Conservation (phyloP, 2,888 invertebrate genomes). For the Nymphalis polychloros region DNA sequence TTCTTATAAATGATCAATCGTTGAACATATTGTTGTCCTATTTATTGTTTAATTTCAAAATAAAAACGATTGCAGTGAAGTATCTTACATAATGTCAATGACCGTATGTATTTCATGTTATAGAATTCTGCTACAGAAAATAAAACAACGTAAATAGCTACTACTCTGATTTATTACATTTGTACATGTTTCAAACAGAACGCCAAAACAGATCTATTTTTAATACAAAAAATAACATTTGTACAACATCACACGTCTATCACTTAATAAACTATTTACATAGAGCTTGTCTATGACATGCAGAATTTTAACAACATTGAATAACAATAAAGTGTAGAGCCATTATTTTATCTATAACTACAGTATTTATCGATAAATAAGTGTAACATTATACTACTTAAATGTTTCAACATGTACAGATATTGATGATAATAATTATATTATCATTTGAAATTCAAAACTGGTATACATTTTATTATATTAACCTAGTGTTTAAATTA, state of each 20-base stretch:
- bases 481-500: not conserved
- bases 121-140: constrained; percentile 1
- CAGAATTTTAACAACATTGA: constrained; percentile 62
- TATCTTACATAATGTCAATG: no score
- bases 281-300: constrained; percentile 67
- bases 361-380: constrained; percentile 18
- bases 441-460: constrained; percentile 12
- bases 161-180: constrained; percentile 56
- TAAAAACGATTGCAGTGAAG: no score
- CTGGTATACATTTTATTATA: not conserved
- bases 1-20: no score
- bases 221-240: constrained; percentile 40
- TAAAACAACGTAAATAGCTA: constrained; percentile 28
- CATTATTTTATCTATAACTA: constrained; percentile 48
- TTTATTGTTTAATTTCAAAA: no score
- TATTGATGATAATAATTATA: constrained; percentile 24
- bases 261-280: constrained; percentile 62
- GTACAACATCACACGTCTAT: constrained; percentile 45
- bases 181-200: constrained; percentile 66
- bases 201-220: constrained; percentile 46
- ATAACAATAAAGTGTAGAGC: constrained; percentile 63
- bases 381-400: constrained; percentile 47
- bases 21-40: no score
- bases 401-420: constrained; percentile 74
- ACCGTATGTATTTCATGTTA: no score